These are phyloP conservation scores for Zoanthus sansibaricus DNA, from an alignment of 92 coral and sea anemone species.

Conservation along the genomic window DNA sequence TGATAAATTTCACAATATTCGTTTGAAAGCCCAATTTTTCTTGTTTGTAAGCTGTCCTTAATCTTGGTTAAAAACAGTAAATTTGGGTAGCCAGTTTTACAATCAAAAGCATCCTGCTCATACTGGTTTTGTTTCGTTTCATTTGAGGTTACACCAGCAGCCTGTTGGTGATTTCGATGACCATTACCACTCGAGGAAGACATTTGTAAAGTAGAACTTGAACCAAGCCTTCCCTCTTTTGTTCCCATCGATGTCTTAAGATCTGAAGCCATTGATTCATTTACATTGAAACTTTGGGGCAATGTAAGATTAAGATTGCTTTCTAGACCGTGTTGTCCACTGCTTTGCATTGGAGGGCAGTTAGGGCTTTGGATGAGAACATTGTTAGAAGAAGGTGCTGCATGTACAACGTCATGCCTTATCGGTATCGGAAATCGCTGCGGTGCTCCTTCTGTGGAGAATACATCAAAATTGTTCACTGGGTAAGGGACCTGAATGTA, in stretches of 20 bases:
- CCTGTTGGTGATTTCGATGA: background rate
- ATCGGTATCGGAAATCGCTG: background rate
- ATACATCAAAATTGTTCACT: background rate
- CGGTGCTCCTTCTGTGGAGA: background rate
- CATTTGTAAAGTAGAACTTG: background rate
- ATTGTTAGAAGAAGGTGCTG: background rate
- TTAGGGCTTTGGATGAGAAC: background rate
- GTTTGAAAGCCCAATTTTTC: background rate
- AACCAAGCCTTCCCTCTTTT: background rate
- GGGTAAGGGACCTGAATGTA: background rate
- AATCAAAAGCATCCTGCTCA: background rate
- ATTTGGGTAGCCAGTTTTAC: background rate
- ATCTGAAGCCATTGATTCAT: background rate
- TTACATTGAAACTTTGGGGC: background rate
- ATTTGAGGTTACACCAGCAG: background rate
- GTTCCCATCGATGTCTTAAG: background rate
- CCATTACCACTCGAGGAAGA: background rate
- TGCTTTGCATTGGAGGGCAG: background rate
- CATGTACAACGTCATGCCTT: background rate
- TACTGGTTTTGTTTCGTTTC: background rate
- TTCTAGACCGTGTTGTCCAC: background rate
- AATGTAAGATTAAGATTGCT: background rate
- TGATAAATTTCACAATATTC: constrained; percentile 6
- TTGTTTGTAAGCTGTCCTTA: background rate
- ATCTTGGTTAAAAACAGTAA: constrained; percentile 18